Conservation (phyloP, 2,797 vertebrate species). For the Buphagus erythrorhynchus region DNA sequence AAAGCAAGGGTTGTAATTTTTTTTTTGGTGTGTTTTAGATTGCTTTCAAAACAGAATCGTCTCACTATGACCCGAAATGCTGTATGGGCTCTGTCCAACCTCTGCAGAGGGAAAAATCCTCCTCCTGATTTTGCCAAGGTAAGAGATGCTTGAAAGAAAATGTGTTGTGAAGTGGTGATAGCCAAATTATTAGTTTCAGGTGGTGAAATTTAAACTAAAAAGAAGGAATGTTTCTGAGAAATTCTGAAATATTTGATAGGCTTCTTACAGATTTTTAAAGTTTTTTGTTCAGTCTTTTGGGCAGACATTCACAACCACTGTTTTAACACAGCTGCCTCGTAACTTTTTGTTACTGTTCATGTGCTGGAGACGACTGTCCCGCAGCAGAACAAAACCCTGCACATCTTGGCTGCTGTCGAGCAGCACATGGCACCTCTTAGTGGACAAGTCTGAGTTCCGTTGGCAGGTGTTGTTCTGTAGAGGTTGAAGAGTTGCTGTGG, state of each 20-base stretch:
- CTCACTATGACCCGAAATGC: slow-evolving; percentile 85
- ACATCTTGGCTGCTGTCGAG: background rate
- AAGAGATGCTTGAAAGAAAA: slow-evolving; percentile 9
- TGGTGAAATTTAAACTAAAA: background rate
- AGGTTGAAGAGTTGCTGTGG: background rate
- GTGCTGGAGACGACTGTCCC: background rate
- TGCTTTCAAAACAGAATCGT: slow-evolving; percentile 85
- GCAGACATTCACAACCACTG: background rate
- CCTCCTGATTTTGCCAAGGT: slow-evolving; percentile 97
- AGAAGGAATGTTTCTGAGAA: background rate
- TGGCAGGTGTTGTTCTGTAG: background rate
- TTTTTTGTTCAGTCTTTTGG: background rate
- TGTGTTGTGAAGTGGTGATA: background rate
- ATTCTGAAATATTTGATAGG: background rate
- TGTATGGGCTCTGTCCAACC: slow-evolving; percentile 95
- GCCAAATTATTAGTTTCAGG: background rate
- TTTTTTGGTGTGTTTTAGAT: slow-evolving; percentile 66
- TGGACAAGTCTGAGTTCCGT: background rate
- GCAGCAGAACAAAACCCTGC: background rate
- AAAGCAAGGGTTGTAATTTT: background rate
- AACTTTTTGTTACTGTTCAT: background rate
- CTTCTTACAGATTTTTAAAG: background rate
- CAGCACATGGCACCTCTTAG: background rate
- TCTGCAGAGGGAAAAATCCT: slow-evolving; percentile 96
- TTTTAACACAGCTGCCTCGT: background rate